phyloP scores from a whole-genome alignment of 2,113 vertebrate species.

The Acrocephalus arundinaceus region DNA sequence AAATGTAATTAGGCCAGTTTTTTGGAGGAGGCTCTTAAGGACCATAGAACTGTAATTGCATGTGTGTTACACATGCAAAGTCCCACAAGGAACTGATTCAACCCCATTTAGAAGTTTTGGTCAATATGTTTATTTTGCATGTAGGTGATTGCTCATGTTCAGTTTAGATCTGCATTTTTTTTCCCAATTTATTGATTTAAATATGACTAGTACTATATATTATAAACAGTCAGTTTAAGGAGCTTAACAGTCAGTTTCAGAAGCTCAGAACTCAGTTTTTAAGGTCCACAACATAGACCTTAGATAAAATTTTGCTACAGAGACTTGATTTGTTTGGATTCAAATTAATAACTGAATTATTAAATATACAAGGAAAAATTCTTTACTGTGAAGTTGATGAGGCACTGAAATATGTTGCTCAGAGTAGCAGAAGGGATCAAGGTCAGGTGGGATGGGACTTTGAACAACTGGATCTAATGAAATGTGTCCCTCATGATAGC shows the following conservation, averaged over 20 bases:
- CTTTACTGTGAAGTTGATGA: not conserved
- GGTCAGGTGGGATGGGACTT: not conserved
- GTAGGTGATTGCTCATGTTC: not conserved
- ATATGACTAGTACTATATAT: not conserved
- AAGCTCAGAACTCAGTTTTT: not conserved
- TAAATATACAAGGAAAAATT: not conserved
- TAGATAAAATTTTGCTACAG: not conserved
- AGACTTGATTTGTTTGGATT: not conserved
- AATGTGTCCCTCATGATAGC: not conserved
- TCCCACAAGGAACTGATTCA: not conserved
- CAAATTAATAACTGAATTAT: not conserved
- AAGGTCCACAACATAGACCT: not conserved
- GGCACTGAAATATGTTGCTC: not conserved
- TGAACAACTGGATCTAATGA: not conserved
- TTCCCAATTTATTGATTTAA: not conserved
- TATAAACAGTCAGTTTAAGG: not conserved
- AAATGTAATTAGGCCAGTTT: not conserved
- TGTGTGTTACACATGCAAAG: not conserved
- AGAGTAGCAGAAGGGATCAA: not conserved
- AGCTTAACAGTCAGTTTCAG: not conserved
- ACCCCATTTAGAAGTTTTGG: not conserved
- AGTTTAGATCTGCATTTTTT: not conserved
- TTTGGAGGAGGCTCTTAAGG: not conserved
- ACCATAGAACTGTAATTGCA: not conserved
- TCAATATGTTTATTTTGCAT: not conserved